Evolutionary conservation across 2,888 invertebrate species (phyloP).

Genomic region (Ormyrus thymus): DNA sequence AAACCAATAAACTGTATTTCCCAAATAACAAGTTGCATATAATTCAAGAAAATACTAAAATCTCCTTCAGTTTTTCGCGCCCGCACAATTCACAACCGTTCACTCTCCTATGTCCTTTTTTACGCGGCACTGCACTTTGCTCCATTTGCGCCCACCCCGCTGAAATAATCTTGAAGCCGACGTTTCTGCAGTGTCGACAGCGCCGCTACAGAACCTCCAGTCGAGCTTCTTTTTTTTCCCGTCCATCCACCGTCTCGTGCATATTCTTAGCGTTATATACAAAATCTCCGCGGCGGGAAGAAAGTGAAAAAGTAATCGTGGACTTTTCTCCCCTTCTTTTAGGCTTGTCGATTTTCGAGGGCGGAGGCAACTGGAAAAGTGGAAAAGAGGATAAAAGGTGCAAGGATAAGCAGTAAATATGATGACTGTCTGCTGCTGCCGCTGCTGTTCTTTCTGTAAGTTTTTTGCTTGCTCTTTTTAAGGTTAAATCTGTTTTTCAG

Average conservation of each 20-base stretch:
- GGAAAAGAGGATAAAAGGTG: conserved; percentile 21
- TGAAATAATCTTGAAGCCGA: conserved; percentile 32
- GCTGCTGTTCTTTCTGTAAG: neutral
- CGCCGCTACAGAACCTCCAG: neutral
- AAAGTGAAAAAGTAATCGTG: conserved; percentile 47
- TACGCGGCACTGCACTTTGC: conserved; percentile 32
- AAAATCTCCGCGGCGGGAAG: conserved; percentile 18
- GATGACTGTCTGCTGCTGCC: neutral
- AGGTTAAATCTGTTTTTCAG: neutral
- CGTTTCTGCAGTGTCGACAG: neutral
- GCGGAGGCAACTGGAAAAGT: neutral
- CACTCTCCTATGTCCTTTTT: neutral
- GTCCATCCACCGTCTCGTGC: neutral
- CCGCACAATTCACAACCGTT: conserved; percentile 4
- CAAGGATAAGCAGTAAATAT: conserved; percentile 27
- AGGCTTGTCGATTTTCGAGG: neutral
- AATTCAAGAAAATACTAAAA: too few species aligned
- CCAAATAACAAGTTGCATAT: too few species aligned
- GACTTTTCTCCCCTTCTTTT: conserved; percentile 11
- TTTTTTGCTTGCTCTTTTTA: neutral
- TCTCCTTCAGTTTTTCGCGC: neutral
- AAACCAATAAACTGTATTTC: too few species aligned
- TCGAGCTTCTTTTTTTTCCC: neutral
- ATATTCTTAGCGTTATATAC: conserved; percentile 16
- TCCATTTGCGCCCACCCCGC: neutral